A percentile compares a stretch with the other conserved stretches of the same genome.
Conservation (phyloP, 2,113 vertebrate genomes). For the Lepus europaeus region DNA sequence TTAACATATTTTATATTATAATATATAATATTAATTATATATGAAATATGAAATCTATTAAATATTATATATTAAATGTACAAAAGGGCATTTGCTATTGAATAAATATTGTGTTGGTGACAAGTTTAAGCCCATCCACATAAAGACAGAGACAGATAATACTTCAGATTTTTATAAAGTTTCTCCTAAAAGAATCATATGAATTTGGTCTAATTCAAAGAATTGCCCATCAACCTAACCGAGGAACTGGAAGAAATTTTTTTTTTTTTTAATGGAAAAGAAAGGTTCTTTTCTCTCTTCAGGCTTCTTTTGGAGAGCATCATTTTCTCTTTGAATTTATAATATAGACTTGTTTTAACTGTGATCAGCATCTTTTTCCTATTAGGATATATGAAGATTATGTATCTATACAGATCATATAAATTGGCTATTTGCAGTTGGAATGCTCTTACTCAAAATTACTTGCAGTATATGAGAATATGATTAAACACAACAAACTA, state of each 20-base stretch:
- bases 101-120: slow-evolving; percentile 17
- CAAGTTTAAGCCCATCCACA: not conserved
- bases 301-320: not conserved
- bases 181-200: not conserved
- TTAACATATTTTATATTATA: no score
- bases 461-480: not conserved
- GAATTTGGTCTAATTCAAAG: not conserved
- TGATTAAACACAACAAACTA: slow-evolving; percentile 50
- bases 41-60: no score
- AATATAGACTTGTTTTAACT: not conserved
- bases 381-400: not conserved
- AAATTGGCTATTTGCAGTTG: not conserved
- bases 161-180: not conserved
- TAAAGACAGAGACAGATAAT: not conserved
- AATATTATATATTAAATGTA: not conserved
- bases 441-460: slow-evolving; percentile 37
- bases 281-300: not conserved
- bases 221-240: not conserved
- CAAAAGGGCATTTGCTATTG: not conserved
- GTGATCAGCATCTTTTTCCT: not conserved
- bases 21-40: no score
- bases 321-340: not conserved
- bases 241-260: not conserved
- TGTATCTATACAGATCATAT: not conserved
- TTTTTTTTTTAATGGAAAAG: not conserved